Percentiles rank a stretch among this genome's conserved stretches.
Conservation (phyloP, 2,888 invertebrate species). For the Artemia sinica region DNA sequence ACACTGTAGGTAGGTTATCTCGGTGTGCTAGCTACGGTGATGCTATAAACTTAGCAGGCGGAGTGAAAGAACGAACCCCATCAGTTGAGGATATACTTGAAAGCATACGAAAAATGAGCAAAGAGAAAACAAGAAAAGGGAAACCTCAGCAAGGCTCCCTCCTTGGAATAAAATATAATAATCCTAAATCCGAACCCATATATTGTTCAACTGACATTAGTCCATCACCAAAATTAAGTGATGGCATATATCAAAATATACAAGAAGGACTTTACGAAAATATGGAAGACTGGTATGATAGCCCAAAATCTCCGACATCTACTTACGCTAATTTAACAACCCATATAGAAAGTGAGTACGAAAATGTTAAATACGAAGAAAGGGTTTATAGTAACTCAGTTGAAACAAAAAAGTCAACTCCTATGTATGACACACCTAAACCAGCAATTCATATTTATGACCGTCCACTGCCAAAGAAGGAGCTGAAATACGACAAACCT, state of each 20-base stretch:
- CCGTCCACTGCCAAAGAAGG: background rate
- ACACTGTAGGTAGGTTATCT: background rate
- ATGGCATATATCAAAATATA: conserved; percentile 2
- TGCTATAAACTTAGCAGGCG: background rate
- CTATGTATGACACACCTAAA: background rate
- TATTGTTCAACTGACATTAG: background rate
- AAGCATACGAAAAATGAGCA: conserved; percentile 6
- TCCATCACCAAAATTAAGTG: background rate
- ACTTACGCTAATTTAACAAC: background rate
- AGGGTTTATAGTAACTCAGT: conserved; percentile 8
- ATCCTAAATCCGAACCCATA: background rate
- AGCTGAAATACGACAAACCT: background rate
- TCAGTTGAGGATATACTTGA: conserved; percentile 11
- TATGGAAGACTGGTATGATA: conserved; percentile 4
- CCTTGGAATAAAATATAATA: conserved; percentile 6
- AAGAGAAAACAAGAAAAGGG: background rate
- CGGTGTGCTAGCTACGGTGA: conserved; percentile 8
- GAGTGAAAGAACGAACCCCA: background rate
- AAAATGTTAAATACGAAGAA: background rate
- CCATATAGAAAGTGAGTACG: conserved; percentile 1
- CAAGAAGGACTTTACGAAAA: conserved; percentile 5
- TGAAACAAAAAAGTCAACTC: background rate
- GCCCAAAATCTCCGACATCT: background rate
- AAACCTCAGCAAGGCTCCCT: background rate
- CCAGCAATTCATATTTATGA: conserved; percentile 11